Evolutionary conservation across 2,797 vertebrate genomes (phyloP).

Genomic region (Sarcoramphus papa): DNA sequence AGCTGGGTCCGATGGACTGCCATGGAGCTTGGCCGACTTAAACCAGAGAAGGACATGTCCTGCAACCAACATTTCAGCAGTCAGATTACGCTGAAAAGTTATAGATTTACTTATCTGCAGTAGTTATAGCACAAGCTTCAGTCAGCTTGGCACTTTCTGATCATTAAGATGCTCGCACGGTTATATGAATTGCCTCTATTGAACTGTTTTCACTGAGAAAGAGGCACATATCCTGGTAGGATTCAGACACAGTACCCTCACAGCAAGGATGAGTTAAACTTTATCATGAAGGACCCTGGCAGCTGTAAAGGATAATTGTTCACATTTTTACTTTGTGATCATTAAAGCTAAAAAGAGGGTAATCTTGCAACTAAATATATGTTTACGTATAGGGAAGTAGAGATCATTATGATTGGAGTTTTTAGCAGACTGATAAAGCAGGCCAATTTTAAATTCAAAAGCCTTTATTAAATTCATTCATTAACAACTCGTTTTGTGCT

Average conservation of each 20-base stretch:
- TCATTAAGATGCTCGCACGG: not conserved
- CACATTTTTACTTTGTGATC: not conserved
- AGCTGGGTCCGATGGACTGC: not conserved
- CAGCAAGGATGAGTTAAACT: not conserved
- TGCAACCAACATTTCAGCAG: not conserved
- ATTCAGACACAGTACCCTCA: not conserved
- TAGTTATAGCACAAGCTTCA: not conserved
- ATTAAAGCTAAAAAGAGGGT: not conserved
- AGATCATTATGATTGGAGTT: not conserved
- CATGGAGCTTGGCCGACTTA: not conserved
- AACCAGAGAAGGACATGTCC: not conserved
- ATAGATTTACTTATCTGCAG: not conserved
- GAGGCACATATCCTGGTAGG: not conserved
- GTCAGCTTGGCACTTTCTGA: not conserved
- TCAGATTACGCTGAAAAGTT: not conserved
- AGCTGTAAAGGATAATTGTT: not conserved
- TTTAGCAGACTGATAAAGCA: not conserved
- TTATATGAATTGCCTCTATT: not conserved
- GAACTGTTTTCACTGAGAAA: not conserved
- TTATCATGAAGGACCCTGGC: not conserved
- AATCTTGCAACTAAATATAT: not conserved
- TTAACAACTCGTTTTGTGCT: slow-evolving; percentile 6
- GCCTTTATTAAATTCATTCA: not conserved
- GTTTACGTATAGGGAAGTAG: not conserved
- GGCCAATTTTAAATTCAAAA: not conserved